Conservation (phyloP, 2,888 invertebrate species). For the Minunthozetes semirufus region DNA sequence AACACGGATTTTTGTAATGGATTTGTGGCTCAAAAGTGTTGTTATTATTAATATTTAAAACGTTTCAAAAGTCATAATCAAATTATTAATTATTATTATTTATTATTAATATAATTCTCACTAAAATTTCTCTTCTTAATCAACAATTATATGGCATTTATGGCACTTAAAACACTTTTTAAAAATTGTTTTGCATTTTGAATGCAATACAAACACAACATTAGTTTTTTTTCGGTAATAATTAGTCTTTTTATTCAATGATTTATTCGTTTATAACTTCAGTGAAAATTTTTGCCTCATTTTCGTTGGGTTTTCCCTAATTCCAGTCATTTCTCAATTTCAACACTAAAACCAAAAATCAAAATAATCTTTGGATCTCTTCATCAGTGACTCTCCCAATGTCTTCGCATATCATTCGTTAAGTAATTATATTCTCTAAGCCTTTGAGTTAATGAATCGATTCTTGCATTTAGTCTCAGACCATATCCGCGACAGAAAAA, state of each 20-base stretch:
- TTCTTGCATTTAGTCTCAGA: conserved; percentile 16
- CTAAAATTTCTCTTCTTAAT: conserved; percentile 11
- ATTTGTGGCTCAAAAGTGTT: no score
- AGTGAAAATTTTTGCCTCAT: no score
- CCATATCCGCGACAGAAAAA: conserved; percentile 2
- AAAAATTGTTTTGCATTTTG: background rate
- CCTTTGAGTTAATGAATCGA: conserved; percentile 12
- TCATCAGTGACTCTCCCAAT: no score
- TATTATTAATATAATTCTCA: conserved; percentile 9
- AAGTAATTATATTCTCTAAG: no score
- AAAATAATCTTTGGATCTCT: no score
- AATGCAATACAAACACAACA: conserved; percentile 9
- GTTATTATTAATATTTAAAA: no score
- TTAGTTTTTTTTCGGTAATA: background rate
- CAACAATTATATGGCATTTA: conserved; percentile 25
- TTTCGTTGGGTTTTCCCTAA: no score
- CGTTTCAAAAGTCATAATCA: background rate
- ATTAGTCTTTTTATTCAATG: background rate
- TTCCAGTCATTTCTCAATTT: no score
- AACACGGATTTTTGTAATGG: no score
- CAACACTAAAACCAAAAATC: no score
- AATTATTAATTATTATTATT: background rate
- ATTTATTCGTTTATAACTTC: background rate
- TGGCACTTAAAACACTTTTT: conserved; percentile 22
- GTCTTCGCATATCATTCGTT: no score